A percentile compares a stretch with the other conserved stretches of the same genome.
Conservation (phyloP, 1,140 invertebrate genomes). For the Drosophila oshimai region DNA sequence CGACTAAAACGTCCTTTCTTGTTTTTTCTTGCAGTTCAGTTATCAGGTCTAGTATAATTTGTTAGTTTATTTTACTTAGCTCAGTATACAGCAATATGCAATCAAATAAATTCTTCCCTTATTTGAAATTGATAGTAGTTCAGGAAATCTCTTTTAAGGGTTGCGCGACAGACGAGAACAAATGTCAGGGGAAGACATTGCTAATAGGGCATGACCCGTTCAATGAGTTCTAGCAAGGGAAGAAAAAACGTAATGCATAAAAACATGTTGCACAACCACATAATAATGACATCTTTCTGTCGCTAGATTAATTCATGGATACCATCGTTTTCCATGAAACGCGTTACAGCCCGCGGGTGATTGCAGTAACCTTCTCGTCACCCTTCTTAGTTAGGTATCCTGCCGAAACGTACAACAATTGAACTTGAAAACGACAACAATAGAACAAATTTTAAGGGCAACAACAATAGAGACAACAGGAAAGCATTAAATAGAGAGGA, state of each 20-base stretch:
- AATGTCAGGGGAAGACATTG: constrained; percentile 33
- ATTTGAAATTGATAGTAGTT: constrained; percentile 28
- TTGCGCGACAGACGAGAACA: constrained; percentile 30
- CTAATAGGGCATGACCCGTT: constrained; percentile 30
- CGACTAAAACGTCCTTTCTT: no score
- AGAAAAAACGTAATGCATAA: constrained; percentile 53
- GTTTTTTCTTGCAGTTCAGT: no score
- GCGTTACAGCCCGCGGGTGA: constrained; percentile 46
- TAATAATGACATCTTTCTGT: constrained; percentile 77
- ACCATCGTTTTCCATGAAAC: constrained; percentile 13
- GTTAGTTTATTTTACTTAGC: no score
- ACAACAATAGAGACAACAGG: constrained; percentile 7
- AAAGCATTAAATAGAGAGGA: constrained; percentile 20
- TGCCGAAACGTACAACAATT: constrained; percentile 43
- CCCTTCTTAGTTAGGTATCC: constrained; percentile 14
- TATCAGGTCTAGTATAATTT: no score
- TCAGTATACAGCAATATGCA: background rate
- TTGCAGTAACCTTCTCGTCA: constrained; percentile 20
- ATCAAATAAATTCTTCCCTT: constrained; percentile 7
- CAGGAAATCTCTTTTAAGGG: constrained; percentile 38
- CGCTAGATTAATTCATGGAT: constrained; percentile 35
- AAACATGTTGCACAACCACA: constrained; percentile 77
- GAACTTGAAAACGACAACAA: constrained; percentile 70
- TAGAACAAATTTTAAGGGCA: constrained; percentile 24
- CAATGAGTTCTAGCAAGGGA: constrained; percentile 13